Percentiles rank a stretch among this genome's conserved stretches.
Evolutionary conservation across 2,113 vertebrate species (phyloP).

Genomic region (Ictalurus punctatus): DNA sequence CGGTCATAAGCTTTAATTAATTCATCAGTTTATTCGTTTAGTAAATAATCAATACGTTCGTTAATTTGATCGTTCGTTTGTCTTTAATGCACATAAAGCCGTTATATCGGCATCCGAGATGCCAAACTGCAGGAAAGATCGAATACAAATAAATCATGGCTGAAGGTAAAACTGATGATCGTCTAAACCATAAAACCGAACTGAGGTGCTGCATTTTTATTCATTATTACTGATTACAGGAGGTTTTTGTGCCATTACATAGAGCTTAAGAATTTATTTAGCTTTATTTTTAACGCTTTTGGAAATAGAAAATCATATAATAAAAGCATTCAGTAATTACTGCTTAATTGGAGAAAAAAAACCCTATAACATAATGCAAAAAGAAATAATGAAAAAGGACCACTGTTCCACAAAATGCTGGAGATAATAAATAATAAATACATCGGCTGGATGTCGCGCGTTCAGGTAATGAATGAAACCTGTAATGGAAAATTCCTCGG

Average conservation of each 20-base stretch:
- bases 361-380: neutral
- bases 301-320: neutral
- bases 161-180: too few relatives aligned
- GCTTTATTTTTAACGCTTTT: neutral
- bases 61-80: neutral
- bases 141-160: neutral
- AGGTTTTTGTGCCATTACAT: neutral
- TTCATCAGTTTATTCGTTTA: neutral
- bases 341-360: neutral
- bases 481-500: neutral
- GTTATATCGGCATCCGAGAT: neutral
- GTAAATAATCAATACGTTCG: neutral
- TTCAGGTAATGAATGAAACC: neutral
- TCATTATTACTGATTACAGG: neutral
- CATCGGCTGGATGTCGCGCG: neutral
- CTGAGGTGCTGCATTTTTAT: neutral
- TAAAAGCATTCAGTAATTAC: neutral
- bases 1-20: neutral
- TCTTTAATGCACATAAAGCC: neutral
- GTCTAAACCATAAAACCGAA: neutral
- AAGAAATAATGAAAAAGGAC: neutral
- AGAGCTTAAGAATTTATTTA: neutral
- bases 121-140: neutral
- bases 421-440: neutral
- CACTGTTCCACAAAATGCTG: neutral